Evolutionary conservation across 2,113 vertebrate species (phyloP).

Genomic region (Caretta caretta): DNA sequence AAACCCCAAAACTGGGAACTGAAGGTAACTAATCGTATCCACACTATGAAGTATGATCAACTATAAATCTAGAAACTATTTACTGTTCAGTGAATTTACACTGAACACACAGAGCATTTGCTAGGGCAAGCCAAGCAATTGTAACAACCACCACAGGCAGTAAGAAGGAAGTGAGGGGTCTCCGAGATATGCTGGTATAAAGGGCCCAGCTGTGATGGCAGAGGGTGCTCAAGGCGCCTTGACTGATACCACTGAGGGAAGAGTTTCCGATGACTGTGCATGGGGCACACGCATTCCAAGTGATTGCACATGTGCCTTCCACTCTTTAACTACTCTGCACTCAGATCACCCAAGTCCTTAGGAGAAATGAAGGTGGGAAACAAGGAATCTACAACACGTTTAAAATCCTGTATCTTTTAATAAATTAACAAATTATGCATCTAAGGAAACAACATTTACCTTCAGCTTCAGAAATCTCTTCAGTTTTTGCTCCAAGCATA

Average conservation of each 20-base stretch:
- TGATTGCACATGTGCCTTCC: not conserved
- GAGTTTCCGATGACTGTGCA: not conserved
- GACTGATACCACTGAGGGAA: not conserved
- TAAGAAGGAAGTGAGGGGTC: not conserved
- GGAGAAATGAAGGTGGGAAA: not conserved
- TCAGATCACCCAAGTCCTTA: not conserved
- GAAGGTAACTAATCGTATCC: not conserved
- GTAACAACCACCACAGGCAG: not conserved
- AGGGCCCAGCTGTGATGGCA: not conserved
- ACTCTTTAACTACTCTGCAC: not conserved
- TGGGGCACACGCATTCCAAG: not conserved
- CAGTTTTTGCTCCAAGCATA: constrained; percentile 93
- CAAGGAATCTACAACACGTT: not conserved
- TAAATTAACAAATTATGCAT: not conserved
- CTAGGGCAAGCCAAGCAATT: not conserved
- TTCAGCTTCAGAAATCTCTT: constrained; percentile 82
- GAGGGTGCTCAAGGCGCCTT: not conserved
- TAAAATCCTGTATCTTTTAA: not conserved
- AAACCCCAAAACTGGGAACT: not conserved
- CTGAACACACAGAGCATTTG: not conserved
- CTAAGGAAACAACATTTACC: constrained; percentile 79
- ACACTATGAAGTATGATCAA: not conserved
- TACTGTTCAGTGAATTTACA: not conserved
- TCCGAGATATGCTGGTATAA: not conserved
- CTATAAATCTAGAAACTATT: not conserved